phyloP scores from a whole-genome alignment of 1,140 invertebrate species.

The Orchestia grillus region DNA sequence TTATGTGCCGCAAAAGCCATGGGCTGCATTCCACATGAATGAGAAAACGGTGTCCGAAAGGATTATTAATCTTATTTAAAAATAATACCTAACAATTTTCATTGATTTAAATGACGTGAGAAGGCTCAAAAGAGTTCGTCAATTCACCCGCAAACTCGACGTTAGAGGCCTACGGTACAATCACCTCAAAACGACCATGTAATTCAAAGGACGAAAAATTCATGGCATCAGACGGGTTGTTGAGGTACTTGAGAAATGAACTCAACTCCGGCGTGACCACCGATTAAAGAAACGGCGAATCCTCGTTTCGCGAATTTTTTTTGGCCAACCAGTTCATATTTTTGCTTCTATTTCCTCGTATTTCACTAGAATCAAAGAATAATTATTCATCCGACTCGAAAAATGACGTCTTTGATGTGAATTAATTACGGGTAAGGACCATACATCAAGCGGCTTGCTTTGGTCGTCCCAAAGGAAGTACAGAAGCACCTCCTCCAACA shows the following conservation, averaged over 20 bases:
- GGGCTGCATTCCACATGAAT: not conserved
- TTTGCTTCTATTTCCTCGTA: not conserved
- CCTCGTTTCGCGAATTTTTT: slow-evolving; percentile 19
- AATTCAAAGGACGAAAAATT: not conserved
- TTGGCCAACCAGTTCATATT: not conserved
- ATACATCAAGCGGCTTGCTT: slow-evolving; percentile 4
- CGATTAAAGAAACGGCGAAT: slow-evolving; percentile 5
- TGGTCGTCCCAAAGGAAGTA: slow-evolving; percentile 1
- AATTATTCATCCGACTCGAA: not conserved
- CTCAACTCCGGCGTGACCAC: not conserved
- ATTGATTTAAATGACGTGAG: not conserved
- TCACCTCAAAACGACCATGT: not conserved
- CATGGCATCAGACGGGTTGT: not conserved
- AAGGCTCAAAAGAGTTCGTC: not conserved
- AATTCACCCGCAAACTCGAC: not conserved
- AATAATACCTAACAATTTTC: not conserved
- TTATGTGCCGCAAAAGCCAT: not conserved
- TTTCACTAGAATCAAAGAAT: slow-evolving; percentile 5
- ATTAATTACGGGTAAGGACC: slow-evolving; percentile 32
- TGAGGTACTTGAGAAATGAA: not conserved
- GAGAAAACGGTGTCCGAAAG: not conserved
- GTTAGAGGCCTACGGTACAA: not conserved
- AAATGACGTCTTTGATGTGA: slow-evolving; percentile 40
- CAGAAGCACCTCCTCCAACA: slow-evolving; percentile 12
- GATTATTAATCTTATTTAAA: not conserved